phyloP scores from a whole-genome alignment of 2,113 vertebrate species.

The Pandion haliaetus region DNA sequence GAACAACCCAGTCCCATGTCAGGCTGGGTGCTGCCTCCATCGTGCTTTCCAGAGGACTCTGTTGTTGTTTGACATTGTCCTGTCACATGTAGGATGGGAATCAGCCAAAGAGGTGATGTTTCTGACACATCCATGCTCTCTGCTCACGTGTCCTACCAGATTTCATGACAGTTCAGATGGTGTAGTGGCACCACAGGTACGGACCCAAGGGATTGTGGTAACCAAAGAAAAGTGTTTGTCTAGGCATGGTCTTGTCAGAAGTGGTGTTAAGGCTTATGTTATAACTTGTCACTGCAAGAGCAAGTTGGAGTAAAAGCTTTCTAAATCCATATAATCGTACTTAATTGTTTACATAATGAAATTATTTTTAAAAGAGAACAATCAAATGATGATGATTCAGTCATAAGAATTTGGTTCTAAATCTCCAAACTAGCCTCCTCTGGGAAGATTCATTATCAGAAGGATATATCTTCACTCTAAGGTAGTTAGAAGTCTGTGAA shows the following conservation, averaged over 20 bases:
- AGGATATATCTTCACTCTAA: background rate
- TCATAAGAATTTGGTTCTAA: constrained; percentile 28
- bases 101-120: background rate
- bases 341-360: constrained; percentile 77
- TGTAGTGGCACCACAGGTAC: background rate
- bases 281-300: constrained; percentile 42
- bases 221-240: background rate
- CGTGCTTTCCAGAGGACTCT: background rate
- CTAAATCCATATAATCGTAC: constrained; percentile 60
- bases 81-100: background rate
- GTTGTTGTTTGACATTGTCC: accelerated
- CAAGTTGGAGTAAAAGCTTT: constrained; percentile 59
- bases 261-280: background rate
- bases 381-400: constrained; percentile 64
- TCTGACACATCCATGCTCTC: background rate
- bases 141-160: background rate
- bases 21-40: background rate
- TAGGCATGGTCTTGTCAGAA: constrained; percentile 7
- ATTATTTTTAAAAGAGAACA: constrained; percentile 72
- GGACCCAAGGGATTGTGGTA: background rate
- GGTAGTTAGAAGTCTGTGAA: background rate
- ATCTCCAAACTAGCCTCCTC: constrained; percentile 14
- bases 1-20: accelerated
- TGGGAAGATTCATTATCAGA: constrained; percentile 12
- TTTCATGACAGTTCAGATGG: background rate